phyloP scores from a whole-genome alignment of 2,113 vertebrate genomes.

The Gnathochromis pfefferi region DNA sequence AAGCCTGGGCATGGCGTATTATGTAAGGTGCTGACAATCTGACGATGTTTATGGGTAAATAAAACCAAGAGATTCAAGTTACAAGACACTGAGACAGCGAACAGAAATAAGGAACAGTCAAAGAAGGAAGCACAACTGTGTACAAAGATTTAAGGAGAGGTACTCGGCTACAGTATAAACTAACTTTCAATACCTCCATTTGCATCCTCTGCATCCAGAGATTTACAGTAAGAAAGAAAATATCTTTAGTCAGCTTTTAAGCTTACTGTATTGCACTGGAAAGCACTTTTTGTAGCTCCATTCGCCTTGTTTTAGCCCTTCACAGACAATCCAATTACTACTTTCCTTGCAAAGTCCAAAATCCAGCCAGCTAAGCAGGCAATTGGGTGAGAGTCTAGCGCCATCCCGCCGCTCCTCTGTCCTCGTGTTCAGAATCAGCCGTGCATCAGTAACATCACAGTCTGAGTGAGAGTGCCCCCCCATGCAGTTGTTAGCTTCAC shows the following conservation, averaged over 20 bases:
- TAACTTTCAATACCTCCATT: not conserved
- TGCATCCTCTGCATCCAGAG: not conserved
- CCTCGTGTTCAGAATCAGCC: constrained; percentile 28
- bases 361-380: constrained; percentile 1
- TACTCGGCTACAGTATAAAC: not conserved
- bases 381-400: not conserved
- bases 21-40: not conserved
- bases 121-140: not conserved
- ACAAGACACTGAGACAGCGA: not conserved
- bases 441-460: constrained; percentile 38
- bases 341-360: constrained; percentile 6
- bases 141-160: not conserved
- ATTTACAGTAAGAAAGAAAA: not conserved
- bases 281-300: not conserved
- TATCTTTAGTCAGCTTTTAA: not conserved
- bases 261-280: not conserved
- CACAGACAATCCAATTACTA: constrained; percentile 21
- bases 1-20: not conserved
- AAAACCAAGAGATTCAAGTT: not conserved
- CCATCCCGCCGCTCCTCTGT: not conserved
- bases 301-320: not conserved
- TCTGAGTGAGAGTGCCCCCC: not conserved
- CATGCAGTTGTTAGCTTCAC: not conserved
- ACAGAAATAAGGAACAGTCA: not conserved
- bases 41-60: constrained; percentile 9